Evolutionary conservation across 2,113 vertebrate genomes (phyloP), one percentile per base, ranked within the genome.

Genomic region (Peromyscus leucopus): DNA sequence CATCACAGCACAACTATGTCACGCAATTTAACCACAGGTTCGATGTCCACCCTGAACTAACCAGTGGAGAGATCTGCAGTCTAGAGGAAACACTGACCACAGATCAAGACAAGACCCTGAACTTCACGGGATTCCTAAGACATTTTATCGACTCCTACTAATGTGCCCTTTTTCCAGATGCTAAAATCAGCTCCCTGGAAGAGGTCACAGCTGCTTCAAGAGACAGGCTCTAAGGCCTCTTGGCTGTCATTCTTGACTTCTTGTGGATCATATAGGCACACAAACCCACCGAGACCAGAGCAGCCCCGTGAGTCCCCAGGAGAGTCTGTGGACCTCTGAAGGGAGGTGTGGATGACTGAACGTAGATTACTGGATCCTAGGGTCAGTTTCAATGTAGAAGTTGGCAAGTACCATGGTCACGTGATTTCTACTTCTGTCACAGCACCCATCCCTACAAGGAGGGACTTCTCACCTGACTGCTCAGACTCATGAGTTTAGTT

Each of bases 51-150:
- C 97, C 97, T 96, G 98, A 98, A 98, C 98, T 98, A 96, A 98
- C 97, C 74, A n/a, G 95, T 67, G 98, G 65, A 42, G 90, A 98
- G 95, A 97, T 98, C 93, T 89, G 96, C 93, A 98, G 96, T 96
- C 98, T 98, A 93, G 98, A 98, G 98, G 94, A 96, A 92, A 98
- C 97, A 97, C 94, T 98, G 94, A 98, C 99, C 97, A 98, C 94
- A 92, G 97, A 98, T 85, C 98, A 98, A 92, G 96, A 97, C 11
- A 96, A 97, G 79, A 98, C 96, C 42, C 55, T 98, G 89, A 98
- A 96, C 97, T 98, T 99, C 97, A 93, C 97, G 97, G 98, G 98
- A 91, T 98, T 98, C 96, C 83, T 97, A 90, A 97, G 97, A 67
- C 74, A 98, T 96, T 98, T 99, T 98, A 98, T 96, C 97, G 97